Conservation (phyloP, 2,797 vertebrate genomes). For the Coccyzus lansbergi region DNA sequence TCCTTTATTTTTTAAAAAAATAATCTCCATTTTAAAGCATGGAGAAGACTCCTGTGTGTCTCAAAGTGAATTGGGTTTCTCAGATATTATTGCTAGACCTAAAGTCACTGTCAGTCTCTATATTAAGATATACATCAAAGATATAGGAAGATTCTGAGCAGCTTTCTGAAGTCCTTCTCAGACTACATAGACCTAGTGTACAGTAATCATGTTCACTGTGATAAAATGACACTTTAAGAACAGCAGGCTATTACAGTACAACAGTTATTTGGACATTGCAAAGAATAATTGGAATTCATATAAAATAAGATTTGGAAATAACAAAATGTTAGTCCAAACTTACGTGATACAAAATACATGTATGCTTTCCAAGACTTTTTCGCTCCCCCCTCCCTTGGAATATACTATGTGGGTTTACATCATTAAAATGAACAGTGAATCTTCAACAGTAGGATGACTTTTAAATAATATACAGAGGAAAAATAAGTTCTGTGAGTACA, state of each 20-base stretch:
- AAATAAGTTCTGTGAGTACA: background rate
- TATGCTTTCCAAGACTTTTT: background rate
- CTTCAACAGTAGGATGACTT: background rate
- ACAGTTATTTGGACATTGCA: background rate
- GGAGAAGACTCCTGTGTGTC: background rate
- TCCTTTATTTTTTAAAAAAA: background rate
- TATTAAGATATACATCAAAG: background rate
- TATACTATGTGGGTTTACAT: background rate
- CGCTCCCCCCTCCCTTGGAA: fast-evolving
- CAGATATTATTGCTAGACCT: background rate
- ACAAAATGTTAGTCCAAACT: background rate
- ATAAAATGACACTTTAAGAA: background rate
- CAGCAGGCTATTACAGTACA: background rate
- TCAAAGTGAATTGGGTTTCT: background rate
- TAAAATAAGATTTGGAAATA: background rate
- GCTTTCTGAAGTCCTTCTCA: background rate
- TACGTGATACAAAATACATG: background rate
- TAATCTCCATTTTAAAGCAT: background rate
- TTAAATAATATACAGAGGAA: background rate
- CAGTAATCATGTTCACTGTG: background rate
- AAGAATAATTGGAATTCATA: background rate
- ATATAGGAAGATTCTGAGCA: background rate
- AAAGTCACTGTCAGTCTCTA: background rate
- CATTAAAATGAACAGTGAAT: background rate
- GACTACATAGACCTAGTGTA: background rate